These are phyloP conservation scores for Shargacucullia verbasci DNA, from an alignment of 2,888 invertebrate genomes.

Conservation along the genomic window DNA sequence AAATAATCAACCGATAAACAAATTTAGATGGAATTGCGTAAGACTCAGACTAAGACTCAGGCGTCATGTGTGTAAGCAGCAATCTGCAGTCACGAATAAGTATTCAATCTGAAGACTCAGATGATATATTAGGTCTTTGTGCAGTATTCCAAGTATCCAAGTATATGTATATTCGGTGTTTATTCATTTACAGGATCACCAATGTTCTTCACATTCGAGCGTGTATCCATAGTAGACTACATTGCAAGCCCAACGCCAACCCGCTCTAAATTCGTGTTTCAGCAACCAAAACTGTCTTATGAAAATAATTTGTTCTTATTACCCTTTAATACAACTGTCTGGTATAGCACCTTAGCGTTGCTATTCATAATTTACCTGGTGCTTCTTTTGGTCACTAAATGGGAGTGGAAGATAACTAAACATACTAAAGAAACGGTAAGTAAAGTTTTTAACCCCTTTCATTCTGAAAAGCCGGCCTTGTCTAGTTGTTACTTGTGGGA, in stretches of 20 bases:
- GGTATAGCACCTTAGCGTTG: slow-evolving; percentile 88
- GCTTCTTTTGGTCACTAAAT: slow-evolving; percentile 72
- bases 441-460: neutral
- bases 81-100: no score
- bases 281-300: slow-evolving; percentile 92
- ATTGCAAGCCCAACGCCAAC: slow-evolving; percentile 91
- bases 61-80: no score
- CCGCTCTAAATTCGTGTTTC: slow-evolving; percentile 92
- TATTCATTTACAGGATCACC: slow-evolving; percentile 87
- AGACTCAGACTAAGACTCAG: no score
- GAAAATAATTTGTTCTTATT: slow-evolving; percentile 92
- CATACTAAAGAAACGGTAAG: slow-evolving; percentile 41
- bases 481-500: no score
- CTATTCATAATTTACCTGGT: slow-evolving; percentile 80
- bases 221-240: slow-evolving; percentile 90
- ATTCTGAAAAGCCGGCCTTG: no score
- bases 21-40: no score
- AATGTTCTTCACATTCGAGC: slow-evolving; percentile 90
- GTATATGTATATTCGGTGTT: no score
- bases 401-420: slow-evolving; percentile 80
- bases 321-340: slow-evolving; percentile 91
- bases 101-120: no score
- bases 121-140: no score
- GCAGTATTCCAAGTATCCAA: no score
- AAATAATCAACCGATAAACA: no score